A percentile compares a stretch with the other conserved stretches of the same genome.
These are phyloP conservation scores for Lissocephala sabroskyi DNA, from an alignment of 2,888 invertebrate species.

Conservation along the genomic window DNA sequence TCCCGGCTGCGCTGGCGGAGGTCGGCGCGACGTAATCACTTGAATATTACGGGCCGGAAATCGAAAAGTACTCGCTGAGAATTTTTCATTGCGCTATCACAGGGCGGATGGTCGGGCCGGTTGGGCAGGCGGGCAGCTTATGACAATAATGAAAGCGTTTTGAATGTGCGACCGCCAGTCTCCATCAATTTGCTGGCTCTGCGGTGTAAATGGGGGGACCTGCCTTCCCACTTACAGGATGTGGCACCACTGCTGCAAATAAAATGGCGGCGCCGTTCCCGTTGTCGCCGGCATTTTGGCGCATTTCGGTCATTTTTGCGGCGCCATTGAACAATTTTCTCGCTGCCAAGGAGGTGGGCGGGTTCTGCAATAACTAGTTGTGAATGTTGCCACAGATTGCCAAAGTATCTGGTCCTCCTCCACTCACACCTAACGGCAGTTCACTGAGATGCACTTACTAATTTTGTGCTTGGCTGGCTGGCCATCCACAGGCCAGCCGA, in stretches of 20 bases:
- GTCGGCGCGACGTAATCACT: slow-evolving; percentile 43
- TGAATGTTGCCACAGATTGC: too few relatives aligned
- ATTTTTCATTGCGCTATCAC: slow-evolving; percentile 52
- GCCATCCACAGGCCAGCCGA: slow-evolving; percentile 14
- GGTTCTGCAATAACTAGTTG: neutral
- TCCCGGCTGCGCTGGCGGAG: neutral
- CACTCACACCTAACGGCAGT: slow-evolving; percentile 4
- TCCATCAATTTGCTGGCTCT: slow-evolving; percentile 65
- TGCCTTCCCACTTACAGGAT: slow-evolving; percentile 54
- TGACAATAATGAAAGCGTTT: slow-evolving; percentile 68
- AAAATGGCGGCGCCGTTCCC: slow-evolving; percentile 49
- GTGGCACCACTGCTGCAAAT: slow-evolving; percentile 58
- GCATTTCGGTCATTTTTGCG: slow-evolving; percentile 63
- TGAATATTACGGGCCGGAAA: slow-evolving; percentile 66
- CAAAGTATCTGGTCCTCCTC: too few relatives aligned
- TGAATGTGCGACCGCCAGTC: slow-evolving; percentile 50
- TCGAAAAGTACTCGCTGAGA: slow-evolving; percentile 61
- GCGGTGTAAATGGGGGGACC: slow-evolving; percentile 16
- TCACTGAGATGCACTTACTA: slow-evolving; percentile 34
- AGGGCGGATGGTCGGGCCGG: too few relatives aligned
- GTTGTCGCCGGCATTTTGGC: slow-evolving; percentile 9
- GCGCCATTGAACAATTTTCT: slow-evolving; percentile 26
- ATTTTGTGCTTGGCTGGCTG: slow-evolving; percentile 55
- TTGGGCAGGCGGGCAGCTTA: slow-evolving; percentile 41
- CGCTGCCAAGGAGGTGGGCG: neutral